phyloP scores from a whole-genome alignment of 2,797 vertebrate species.

The Peromyscus melanophrys region DNA sequence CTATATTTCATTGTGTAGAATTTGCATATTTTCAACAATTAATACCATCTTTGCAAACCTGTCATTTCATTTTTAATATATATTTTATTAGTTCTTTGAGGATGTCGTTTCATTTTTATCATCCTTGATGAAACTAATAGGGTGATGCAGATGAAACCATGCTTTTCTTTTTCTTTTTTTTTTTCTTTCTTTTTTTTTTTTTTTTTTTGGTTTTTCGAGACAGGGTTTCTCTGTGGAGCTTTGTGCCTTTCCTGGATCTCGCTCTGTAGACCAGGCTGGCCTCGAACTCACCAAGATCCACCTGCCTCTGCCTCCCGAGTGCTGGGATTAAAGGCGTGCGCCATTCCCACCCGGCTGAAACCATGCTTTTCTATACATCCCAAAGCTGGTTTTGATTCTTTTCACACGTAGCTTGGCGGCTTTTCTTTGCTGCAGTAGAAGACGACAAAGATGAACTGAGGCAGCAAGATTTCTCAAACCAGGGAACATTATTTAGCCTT shows the following conservation, averaged over 20 bases:
- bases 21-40: neutral
- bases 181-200: neutral
- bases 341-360: neutral
- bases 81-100: neutral
- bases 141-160: neutral
- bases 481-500: neutral
- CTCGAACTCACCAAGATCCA: no score
- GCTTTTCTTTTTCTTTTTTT: neutral
- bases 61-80: conserved; percentile 5
- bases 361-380: neutral
- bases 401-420: neutral
- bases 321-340: no score
- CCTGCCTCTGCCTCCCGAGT: no score
- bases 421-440: conserved; percentile 1
- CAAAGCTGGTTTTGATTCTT: conserved; percentile 36
- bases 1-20: neutral
- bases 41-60: neutral
- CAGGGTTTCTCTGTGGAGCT: no score
- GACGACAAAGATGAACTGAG: neutral
- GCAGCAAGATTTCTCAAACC: neutral
- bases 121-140: neutral
- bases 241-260: no score
- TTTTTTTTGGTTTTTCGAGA: no score
- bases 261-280: no score
- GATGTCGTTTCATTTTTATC: neutral